Evolutionary conservation across 1,140 invertebrate genomes (phyloP).

Genomic region (Eufriesea mexicana): DNA sequence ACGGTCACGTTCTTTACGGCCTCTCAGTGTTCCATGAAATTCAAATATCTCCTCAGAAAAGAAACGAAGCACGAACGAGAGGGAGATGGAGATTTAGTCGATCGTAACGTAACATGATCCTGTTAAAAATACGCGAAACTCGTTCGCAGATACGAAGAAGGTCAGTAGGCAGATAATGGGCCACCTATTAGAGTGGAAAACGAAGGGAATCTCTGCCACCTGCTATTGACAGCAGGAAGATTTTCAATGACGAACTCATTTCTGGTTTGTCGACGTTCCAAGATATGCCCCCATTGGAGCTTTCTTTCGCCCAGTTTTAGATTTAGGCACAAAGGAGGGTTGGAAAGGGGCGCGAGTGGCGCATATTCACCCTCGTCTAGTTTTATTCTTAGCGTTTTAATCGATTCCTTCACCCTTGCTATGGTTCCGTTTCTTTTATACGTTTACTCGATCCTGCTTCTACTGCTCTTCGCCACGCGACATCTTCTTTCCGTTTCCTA

Average conservation of each 20-base stretch:
- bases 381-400: slow-evolving; percentile 13
- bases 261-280: not conserved
- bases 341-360: too few species aligned
- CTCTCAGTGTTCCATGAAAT: not conserved
- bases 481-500: not conserved
- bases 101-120: not conserved
- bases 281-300: not conserved
- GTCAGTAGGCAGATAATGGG: slow-evolving; percentile 27
- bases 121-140: not conserved
- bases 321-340: not conserved
- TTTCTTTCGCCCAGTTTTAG: not conserved
- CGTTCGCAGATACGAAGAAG: not conserved
- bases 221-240: slow-evolving; percentile 36
- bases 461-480: too few species aligned
- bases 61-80: not conserved
- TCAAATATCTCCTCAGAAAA: not conserved
- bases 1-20: not conserved
- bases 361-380: not conserved
- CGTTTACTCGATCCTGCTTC: too few species aligned
- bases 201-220: not conserved
- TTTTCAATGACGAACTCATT: not conserved
- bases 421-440: not conserved
- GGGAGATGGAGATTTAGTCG: slow-evolving; percentile 1
- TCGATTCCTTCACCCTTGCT: not conserved
- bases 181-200: slow-evolving; percentile 2